A percentile compares a stretch with the other conserved stretches of the same genome.
Conservation (phyloP, 2,797 vertebrate genomes). For the Muscicapa comitata region DNA sequence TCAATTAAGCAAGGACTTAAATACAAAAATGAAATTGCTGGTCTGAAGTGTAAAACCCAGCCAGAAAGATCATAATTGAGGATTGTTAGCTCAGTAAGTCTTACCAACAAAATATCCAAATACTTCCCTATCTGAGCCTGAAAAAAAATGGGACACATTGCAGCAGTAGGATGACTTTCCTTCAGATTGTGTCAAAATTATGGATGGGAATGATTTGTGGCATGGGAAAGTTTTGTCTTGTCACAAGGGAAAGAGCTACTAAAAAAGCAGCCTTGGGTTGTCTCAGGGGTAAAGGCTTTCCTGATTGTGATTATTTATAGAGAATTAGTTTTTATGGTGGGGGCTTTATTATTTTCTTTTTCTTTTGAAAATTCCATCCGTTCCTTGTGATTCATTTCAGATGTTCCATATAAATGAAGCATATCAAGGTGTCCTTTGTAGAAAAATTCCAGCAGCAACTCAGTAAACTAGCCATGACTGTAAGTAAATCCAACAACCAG, state of each 20-base stretch:
- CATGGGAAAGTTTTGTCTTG: constrained; percentile 51
- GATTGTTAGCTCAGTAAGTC: neutral
- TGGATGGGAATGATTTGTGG: neutral
- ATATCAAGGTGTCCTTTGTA: neutral
- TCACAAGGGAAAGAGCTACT: constrained; percentile 39
- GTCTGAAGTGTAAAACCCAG: neutral
- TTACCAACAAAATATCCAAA: neutral
- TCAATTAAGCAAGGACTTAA: neutral
- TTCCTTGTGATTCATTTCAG: constrained; percentile 37
- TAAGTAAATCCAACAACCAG: constrained; percentile 17
- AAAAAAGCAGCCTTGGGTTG: constrained; percentile 18
- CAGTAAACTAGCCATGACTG: neutral
- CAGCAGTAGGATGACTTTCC: neutral
- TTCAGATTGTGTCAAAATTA: neutral
- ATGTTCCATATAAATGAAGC: constrained; percentile 22
- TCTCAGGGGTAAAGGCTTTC: constrained; percentile 39
- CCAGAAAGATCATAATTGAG: neutral
- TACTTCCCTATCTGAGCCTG: neutral
- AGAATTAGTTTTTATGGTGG: constrained; percentile 37
- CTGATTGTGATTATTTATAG: constrained; percentile 36
- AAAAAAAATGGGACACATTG: neutral
- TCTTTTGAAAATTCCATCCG: neutral
- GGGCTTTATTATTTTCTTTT: constrained; percentile 25
- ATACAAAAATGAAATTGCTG: neutral
- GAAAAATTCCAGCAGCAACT: constrained; percentile 19